Conservation (phyloP, 30 jellyfish, hydroid and myxozoan genomes). For the Rhopilema esculentum region DNA sequence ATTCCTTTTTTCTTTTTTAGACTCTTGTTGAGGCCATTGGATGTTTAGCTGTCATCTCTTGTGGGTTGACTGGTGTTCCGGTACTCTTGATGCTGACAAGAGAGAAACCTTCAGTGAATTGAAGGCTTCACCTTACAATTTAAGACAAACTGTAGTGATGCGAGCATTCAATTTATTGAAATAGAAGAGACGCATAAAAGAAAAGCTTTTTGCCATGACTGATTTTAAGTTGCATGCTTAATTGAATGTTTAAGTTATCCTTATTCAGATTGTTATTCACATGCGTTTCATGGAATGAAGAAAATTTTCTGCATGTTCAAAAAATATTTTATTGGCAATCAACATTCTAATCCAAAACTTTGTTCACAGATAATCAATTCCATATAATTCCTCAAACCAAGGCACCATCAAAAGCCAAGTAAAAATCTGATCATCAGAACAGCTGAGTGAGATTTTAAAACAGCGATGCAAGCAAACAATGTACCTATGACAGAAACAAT, state of each 20-base stretch:
- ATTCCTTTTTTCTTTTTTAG: neutral
- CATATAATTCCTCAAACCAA: too few relatives aligned
- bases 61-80: conserved; percentile 70
- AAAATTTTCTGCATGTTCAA: too few relatives aligned
- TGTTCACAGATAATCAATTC: too few relatives aligned
- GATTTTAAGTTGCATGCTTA: neutral
- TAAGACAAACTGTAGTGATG: neutral
- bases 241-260: neutral
- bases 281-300: too few relatives aligned
- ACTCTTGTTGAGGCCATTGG: conserved; percentile 63
- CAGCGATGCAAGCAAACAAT: too few relatives aligned
- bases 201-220: neutral
- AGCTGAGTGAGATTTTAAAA: too few relatives aligned
- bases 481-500: too few relatives aligned
- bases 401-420: too few relatives aligned
- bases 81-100: conserved; percentile 76
- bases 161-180: neutral
- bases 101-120: conserved; percentile 59
- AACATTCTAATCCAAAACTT: too few relatives aligned
- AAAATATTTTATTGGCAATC: too few relatives aligned
- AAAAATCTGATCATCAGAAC: too few relatives aligned
- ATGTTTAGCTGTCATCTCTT: conserved; percentile 47
- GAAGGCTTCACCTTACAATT: neutral
- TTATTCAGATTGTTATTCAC: neutral
- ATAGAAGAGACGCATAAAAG: neutral